Conservation (phyloP, 2,888 invertebrate species). For the Acleris laterana region DNA sequence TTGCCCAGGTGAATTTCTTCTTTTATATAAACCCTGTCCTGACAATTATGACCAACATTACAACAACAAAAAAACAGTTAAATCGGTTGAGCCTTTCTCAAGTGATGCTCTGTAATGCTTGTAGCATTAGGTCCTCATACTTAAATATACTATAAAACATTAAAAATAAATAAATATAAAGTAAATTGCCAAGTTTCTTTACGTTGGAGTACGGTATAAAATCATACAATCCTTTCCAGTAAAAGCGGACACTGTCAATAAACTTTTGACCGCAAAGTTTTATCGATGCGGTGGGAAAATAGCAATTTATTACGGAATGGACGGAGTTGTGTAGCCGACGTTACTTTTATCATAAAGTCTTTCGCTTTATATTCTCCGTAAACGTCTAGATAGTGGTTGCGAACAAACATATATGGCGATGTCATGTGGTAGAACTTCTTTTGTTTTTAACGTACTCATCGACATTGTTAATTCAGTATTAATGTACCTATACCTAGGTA, state of each 20-base stretch:
- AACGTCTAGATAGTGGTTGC: conserved; percentile 9
- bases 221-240: conserved; percentile 9
- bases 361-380: conserved; percentile 1
- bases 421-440: conserved; percentile 3
- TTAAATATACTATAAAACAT: too few relatives aligned
- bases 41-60: too few relatives aligned
- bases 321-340: conserved; percentile 12
- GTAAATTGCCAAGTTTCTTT: background rate
- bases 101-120: too few relatives aligned
- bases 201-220: background rate
- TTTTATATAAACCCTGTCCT: too few relatives aligned
- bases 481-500: too few relatives aligned
- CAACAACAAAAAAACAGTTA: too few relatives aligned
- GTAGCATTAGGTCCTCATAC: too few relatives aligned
- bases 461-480: background rate
- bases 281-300: conserved; percentile 18
- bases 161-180: too few relatives aligned
- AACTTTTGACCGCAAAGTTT: conserved; percentile 13
- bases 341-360: conserved; percentile 7
- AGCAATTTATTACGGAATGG: conserved; percentile 11
- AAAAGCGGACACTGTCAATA: conserved; percentile 10
- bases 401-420: conserved; percentile 3
- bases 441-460: background rate
- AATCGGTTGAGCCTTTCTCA: too few relatives aligned
- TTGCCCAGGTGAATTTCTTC: too few relatives aligned